These are phyloP conservation scores for Mastigias papua DNA, from an alignment of 30 jellyfish, hydroid and myxozoan genomes.

Conservation along the genomic window DNA sequence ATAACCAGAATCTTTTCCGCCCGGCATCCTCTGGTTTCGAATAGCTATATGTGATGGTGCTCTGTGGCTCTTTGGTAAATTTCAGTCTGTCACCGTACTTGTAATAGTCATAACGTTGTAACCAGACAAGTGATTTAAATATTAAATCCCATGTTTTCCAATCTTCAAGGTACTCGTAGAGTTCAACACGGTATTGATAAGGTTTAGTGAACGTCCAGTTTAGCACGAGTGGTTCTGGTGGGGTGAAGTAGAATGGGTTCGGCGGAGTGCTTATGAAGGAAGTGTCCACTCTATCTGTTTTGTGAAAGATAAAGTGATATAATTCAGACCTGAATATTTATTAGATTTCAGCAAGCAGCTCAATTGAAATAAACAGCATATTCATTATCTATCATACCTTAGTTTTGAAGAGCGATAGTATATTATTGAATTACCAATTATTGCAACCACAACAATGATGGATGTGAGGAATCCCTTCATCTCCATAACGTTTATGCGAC, in stretches of 20 bases:
- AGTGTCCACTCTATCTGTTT: not conserved
- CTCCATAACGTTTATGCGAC: not conserved
- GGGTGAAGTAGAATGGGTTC: not conserved
- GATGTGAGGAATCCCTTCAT: not conserved
- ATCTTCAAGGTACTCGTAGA: not conserved
- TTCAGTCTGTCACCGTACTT: not conserved
- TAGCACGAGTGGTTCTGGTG: not conserved
- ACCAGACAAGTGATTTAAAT: not conserved
- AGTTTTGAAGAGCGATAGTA: not conserved
- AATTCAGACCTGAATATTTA: not conserved
- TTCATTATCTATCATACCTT: not conserved
- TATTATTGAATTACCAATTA: not conserved
- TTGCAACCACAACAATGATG: not conserved
- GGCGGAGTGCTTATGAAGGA: not conserved
- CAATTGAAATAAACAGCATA: not conserved
- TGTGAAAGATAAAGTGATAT: not conserved
- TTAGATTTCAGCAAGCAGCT: not conserved
- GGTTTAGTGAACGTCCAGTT: not conserved
- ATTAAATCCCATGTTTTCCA: not conserved
- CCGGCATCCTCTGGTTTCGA: conserved; percentile 8
- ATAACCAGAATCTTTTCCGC: not conserved
- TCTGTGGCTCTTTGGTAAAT: not conserved
- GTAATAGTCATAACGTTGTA: not conserved
- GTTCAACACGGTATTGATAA: not conserved
- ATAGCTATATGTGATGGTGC: not conserved